Conservation (phyloP, 2,888 invertebrate species). For the Trissoscelio sp. region DNA sequence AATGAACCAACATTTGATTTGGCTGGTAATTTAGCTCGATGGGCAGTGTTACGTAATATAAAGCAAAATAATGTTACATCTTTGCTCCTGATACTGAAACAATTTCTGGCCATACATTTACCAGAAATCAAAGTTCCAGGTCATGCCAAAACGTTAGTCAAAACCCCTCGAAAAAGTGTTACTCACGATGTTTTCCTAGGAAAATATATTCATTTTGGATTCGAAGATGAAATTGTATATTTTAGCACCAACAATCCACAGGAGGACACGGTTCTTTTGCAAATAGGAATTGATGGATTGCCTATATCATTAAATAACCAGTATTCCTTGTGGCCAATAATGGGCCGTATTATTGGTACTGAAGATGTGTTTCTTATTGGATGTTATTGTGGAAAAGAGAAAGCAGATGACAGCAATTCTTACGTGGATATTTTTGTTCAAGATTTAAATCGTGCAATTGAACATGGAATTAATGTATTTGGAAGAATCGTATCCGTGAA, state of each 20-base stretch:
- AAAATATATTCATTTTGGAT: slow-evolving; percentile 22
- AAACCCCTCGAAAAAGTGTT: slow-evolving; percentile 1
- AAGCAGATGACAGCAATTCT: slow-evolving; percentile 1
- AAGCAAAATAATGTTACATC: slow-evolving; percentile 1
- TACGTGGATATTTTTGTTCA: slow-evolving; percentile 4
- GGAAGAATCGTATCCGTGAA: not conserved
- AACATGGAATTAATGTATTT: not conserved
- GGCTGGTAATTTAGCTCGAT: not conserved
- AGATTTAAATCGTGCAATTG: not conserved
- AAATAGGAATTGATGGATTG: slow-evolving; percentile 29
- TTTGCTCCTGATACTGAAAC: slow-evolving; percentile 6
- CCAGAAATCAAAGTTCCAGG: slow-evolving; percentile 6
- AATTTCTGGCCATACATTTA: slow-evolving; percentile 5
- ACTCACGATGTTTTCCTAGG: slow-evolving; percentile 12
- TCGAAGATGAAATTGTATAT: slow-evolving; percentile 10
- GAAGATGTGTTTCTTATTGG: slow-evolving; percentile 19
- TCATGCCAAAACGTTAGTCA: slow-evolving; percentile 21
- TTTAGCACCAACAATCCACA: slow-evolving; percentile 9
- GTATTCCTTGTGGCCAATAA: slow-evolving; percentile 35
- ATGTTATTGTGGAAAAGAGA: slow-evolving; percentile 1
- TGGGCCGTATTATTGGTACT: not conserved
- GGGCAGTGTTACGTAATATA: slow-evolving; percentile 16
- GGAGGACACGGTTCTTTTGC: not conserved
- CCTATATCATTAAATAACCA: slow-evolving; percentile 22
- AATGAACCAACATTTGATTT: not conserved